Percentiles rank a stretch among this genome's conserved stretches.
These are phyloP conservation scores for Drosophila multiciliata DNA, from an alignment of 2,888 invertebrate genomes.

Conservation along the genomic window DNA sequence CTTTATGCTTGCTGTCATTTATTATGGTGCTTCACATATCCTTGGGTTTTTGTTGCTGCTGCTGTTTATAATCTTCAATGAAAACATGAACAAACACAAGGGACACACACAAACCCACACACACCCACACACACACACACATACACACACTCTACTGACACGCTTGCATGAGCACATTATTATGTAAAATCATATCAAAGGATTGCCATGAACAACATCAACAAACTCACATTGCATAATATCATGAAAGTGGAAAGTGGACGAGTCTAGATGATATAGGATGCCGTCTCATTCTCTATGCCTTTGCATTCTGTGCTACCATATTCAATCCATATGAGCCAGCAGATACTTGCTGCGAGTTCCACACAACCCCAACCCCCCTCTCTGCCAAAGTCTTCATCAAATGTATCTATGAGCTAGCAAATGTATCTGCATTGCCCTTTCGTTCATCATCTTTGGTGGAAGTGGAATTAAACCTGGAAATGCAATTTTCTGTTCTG, in stretches of 20 bases:
- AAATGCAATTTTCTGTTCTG: constrained; percentile 6
- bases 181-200: constrained; percentile 79
- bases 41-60: constrained; percentile 39
- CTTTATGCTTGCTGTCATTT: constrained; percentile 59
- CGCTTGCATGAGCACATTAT: constrained; percentile 54
- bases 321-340: constrained; percentile 22
- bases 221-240: constrained; percentile 72
- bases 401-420: constrained; percentile 60
- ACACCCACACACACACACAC: constrained; percentile 9
- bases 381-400: constrained; percentile 1
- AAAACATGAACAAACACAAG: constrained; percentile 57
- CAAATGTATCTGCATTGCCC: constrained; percentile 44
- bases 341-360: constrained; percentile 59
- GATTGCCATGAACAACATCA: constrained; percentile 68
- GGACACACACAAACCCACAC: constrained; percentile 9
- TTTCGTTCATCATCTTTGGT: constrained; percentile 46
- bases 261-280: constrained; percentile 12
- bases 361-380: constrained; percentile 3
- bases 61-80: constrained; percentile 76
- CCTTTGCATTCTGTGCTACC: constrained; percentile 19
- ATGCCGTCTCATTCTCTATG: neutral
- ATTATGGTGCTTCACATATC: constrained; percentile 49
- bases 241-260: constrained; percentile 47
- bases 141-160: constrained; percentile 9
- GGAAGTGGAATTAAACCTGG: constrained; percentile 44